phyloP scores from a whole-genome alignment of 2,113 vertebrate species.

The Sylvicapra grimmia region DNA sequence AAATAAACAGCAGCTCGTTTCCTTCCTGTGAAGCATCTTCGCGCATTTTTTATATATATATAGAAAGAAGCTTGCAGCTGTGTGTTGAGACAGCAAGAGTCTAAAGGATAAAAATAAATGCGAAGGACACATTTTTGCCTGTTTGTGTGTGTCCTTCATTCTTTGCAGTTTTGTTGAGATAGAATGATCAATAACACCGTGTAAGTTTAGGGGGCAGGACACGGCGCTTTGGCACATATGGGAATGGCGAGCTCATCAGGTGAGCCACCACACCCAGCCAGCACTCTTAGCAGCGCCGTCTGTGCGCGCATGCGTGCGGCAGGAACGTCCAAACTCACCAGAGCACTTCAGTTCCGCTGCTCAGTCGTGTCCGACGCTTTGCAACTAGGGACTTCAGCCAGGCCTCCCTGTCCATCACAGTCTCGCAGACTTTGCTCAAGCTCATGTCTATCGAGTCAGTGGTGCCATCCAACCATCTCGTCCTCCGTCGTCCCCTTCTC shows the following conservation, averaged over 20 bases:
- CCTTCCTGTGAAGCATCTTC: not conserved
- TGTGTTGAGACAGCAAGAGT: not conserved
- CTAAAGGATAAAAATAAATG: not conserved
- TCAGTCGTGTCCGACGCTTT: not conserved
- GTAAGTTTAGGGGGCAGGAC: not conserved
- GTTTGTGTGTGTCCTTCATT: not conserved
- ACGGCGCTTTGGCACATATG: rapidly evolving
- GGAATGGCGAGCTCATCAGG: rapidly evolving
- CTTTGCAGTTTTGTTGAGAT: not conserved
- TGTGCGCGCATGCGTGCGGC: not conserved
- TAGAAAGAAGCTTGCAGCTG: not conserved
- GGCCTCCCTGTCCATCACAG: not conserved
- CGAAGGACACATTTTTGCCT: not conserved
- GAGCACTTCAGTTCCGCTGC: not conserved
- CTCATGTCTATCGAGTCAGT: not conserved
- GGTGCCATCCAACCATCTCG: not conserved
- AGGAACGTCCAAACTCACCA: no score
- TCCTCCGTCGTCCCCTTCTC: not conserved
- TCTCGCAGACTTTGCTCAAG: not conserved
- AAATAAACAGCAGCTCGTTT: not conserved
- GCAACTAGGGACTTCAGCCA: not conserved
- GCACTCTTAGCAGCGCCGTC: rapidly evolving
- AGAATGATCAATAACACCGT: not conserved
- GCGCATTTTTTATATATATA: not conserved
- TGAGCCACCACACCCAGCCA: not conserved